Evolutionary conservation across 2,113 vertebrate genomes (phyloP).

Genomic region (Theristicus caerulescens): DNA sequence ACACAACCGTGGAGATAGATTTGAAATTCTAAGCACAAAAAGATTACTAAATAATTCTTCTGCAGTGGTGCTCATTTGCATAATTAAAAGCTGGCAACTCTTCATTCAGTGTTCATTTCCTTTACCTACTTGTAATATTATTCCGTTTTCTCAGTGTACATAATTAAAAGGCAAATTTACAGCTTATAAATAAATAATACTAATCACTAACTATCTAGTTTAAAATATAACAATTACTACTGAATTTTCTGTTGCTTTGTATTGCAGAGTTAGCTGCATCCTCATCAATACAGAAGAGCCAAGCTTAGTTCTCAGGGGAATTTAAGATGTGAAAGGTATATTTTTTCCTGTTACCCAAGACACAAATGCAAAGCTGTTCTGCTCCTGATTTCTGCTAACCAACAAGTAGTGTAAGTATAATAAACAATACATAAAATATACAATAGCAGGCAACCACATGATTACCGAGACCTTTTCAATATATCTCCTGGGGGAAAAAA

Average conservation of each 20-base stretch:
- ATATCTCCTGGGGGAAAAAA: neutral
- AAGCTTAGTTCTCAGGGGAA: neutral
- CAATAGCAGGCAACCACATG: neutral
- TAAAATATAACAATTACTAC: neutral
- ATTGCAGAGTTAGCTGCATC: neutral
- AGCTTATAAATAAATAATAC: slow-evolving; percentile 41
- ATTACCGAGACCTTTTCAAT: neutral
- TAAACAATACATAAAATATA: neutral
- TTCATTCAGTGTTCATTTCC: slow-evolving; percentile 52
- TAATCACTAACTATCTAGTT: neutral
- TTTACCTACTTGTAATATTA: slow-evolving; percentile 41
- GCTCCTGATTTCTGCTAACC: neutral
- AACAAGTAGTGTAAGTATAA: neutral
- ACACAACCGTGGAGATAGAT: neutral
- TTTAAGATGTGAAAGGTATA: neutral
- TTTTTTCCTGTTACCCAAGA: neutral
- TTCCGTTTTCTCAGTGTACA: neutral
- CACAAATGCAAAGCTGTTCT: neutral
- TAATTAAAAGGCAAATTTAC: slow-evolving; percentile 55
- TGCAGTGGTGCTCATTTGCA: slow-evolving; percentile 3
- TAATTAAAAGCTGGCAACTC: slow-evolving; percentile 54
- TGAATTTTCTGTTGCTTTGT: neutral
- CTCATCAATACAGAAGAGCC: neutral
- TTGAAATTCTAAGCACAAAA: slow-evolving; percentile 51
- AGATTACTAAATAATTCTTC: slow-evolving; percentile 51